Evolutionary conservation across 2,113 vertebrate species (phyloP).

Genomic region (Manacus vitellinus): DNA sequence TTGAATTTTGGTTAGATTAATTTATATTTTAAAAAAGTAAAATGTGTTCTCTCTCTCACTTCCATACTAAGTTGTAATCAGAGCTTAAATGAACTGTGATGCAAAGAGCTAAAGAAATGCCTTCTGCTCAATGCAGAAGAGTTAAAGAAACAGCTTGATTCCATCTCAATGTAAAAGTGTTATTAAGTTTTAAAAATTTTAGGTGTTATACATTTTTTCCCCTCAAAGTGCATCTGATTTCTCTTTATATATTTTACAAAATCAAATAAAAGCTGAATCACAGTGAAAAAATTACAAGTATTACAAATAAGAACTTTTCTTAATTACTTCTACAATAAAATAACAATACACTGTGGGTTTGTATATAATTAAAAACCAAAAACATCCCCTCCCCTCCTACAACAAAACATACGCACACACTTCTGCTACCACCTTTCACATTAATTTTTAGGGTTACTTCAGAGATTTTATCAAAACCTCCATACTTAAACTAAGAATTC

Average conservation of each 20-base stretch:
- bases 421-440: background rate
- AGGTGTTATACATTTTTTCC: background rate
- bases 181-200: background rate
- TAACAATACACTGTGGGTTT: background rate
- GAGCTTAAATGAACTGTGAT: background rate
- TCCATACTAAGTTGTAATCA: background rate
- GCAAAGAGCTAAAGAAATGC: background rate
- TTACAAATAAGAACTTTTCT: background rate
- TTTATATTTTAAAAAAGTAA: background rate
- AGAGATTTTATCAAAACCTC: background rate
- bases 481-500: background rate
- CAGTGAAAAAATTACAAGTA: background rate
- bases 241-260: background rate
- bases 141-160: background rate
- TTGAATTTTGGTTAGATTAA: background rate
- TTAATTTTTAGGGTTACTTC: background rate
- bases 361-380: background rate
- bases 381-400: accelerated
- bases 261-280: background rate
- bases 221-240: background rate
- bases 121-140: background rate
- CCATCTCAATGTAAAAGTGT: background rate
- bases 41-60: background rate
- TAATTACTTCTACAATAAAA: background rate
- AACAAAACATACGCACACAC: background rate